These are phyloP conservation scores for Drosophila glabriapex DNA, from an alignment of 2,888 invertebrate genomes.

Conservation along the genomic window DNA sequence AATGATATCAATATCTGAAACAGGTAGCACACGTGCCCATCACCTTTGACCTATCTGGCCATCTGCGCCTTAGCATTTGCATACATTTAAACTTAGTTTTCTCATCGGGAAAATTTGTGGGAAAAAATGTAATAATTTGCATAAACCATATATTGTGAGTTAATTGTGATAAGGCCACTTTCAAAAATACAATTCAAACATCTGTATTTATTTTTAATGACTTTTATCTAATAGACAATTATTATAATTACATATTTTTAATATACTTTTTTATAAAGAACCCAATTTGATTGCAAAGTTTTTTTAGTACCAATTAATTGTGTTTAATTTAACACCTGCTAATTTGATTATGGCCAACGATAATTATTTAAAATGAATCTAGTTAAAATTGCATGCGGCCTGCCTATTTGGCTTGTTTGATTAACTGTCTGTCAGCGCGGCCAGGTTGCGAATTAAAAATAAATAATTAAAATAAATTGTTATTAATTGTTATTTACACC, in stretches of 20 bases:
- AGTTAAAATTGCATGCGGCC: not conserved
- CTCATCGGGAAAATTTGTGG: too few relatives aligned
- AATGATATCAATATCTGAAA: conserved; percentile 48
- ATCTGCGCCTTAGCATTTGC: not conserved
- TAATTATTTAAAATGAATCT: not conserved
- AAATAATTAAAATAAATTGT: not conserved
- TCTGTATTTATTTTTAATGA: not conserved
- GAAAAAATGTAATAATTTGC: not conserved
- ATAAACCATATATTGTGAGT: not conserved
- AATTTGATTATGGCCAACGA: not conserved
- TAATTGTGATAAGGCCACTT: not conserved
- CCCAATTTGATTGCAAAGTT: not conserved
- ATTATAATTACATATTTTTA: not conserved
- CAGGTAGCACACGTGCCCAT: not conserved
- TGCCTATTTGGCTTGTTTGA: not conserved
- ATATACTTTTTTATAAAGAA: not conserved
- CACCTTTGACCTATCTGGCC: not conserved
- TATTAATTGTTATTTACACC: not conserved
- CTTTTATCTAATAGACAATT: not conserved
- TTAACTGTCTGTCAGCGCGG: not conserved
- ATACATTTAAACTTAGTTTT: not conserved
- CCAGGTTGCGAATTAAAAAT: conserved; percentile 1
- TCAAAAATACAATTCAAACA: not conserved
- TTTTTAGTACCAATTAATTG: not conserved
- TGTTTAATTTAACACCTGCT: not conserved